phyloP scores from a whole-genome alignment of 1,140 invertebrate species.

The Brachionus asplanchnoidis region DNA sequence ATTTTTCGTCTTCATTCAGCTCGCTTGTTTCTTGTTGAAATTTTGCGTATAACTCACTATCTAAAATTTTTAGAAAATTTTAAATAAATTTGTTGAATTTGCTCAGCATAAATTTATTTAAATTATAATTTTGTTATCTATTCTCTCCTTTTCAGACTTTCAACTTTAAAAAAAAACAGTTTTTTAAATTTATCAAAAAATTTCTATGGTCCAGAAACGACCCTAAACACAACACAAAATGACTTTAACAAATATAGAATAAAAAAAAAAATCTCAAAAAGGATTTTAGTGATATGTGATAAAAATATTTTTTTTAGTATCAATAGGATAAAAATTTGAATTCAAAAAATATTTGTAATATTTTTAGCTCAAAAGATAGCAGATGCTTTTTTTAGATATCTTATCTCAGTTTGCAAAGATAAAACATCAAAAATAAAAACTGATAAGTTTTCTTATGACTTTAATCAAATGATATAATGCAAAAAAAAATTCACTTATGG shows the following conservation, averaged over 20 bases:
- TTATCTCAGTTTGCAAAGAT: background rate
- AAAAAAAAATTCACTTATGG: no score
- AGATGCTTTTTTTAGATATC: background rate
- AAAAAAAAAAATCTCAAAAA: no score
- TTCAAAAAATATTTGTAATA: background rate
- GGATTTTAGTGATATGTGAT: background rate
- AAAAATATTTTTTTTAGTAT: background rate
- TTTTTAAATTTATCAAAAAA: background rate
- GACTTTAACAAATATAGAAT: no score
- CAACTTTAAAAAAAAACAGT: background rate
- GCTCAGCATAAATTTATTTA: background rate
- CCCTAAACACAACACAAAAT: background rate
- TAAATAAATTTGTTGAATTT: background rate
- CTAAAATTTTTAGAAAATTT: background rate
- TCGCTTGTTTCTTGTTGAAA: background rate
- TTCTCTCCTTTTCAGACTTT: background rate
- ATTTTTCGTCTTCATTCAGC: conserved; percentile 13
- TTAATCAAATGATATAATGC: no score
- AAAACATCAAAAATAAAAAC: background rate
- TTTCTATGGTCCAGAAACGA: background rate
- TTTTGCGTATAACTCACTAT: background rate
- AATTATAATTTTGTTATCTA: conserved; percentile 1
- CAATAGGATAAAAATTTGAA: background rate
- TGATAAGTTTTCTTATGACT: background rate
- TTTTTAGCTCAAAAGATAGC: background rate